Conservation (phyloP, 2,888 invertebrate genomes). For the Netelia virgata region DNA sequence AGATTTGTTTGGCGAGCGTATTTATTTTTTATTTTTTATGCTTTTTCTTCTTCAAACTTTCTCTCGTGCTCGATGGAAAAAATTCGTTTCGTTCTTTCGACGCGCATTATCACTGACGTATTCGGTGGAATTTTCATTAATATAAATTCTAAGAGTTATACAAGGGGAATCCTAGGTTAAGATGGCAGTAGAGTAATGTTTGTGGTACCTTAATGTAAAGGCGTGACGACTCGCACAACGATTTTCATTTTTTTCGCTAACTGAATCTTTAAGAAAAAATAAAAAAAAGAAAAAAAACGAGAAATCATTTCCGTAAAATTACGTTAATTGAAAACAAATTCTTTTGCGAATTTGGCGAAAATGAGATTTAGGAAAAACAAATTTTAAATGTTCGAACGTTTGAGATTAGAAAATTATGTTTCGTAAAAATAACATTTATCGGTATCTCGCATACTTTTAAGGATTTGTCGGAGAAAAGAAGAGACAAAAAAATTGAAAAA, state of each 20-base stretch:
- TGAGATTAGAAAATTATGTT: background rate
- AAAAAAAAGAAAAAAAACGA: background rate
- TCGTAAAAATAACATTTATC: background rate
- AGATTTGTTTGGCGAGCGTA: constrained; percentile 15
- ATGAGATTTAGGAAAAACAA: constrained; percentile 7
- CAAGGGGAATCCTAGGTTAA: constrained; percentile 74
- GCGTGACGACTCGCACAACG: constrained; percentile 52
- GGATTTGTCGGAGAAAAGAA: background rate
- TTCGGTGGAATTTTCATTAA: constrained; percentile 62
- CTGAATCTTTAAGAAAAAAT: background rate
- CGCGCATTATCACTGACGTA: constrained; percentile 19
- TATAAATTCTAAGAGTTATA: constrained; percentile 68
- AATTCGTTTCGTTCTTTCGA: constrained; percentile 18
- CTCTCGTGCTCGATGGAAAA: background rate
- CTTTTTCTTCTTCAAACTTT: background rate
- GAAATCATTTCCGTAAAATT: background rate
- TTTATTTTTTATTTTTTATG: constrained; percentile 1
- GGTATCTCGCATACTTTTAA: background rate
- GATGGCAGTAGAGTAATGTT: constrained; percentile 79
- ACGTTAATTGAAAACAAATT: constrained; percentile 48
- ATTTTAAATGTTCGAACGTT: background rate
- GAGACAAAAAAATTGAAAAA: constrained; percentile 7
- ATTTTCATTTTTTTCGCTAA: background rate
- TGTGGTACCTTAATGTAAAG: constrained; percentile 70
- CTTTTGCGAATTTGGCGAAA: too few relatives aligned